Evolutionary conservation across 2,888 invertebrate genomes (phyloP), one percentile per base, ranked within the genome.

Genomic region (Lordiphosa andalusiaca): DNA sequence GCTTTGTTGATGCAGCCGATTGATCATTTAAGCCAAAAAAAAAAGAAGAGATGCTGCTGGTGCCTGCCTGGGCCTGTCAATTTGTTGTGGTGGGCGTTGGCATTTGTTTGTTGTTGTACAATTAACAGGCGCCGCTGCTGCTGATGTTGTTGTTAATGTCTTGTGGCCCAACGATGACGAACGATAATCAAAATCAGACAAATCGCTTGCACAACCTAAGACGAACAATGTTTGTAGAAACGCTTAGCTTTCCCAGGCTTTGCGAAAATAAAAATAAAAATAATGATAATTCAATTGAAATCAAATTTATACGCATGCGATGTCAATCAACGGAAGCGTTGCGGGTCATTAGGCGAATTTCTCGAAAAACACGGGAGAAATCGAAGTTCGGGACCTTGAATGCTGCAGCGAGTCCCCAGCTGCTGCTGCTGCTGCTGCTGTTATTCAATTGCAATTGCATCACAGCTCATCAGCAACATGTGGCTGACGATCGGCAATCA

Each of bases 381-480:
- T 76, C 86, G 75, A 64, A 73, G 77, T 74, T 76, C 78, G 73
- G 74, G 86, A 81, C 78, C 83, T 83, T 84, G 78, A 78, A 69
- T 76, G 42, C 38, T 60, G 71, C 69, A 56, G 72, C 69, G 78
- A 63, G 80, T 75, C 80, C 83, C 37, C 40, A 12, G 42, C 39
- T 53, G 49, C 35, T 38, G 49, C 46, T 59, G n/a, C 53, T 53
- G 53, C 38, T 53, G 61, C 46, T 59, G 63, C 48, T 70, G 66
- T 86, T 80, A 83, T 75, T 75, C 82, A 85, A 84, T 84, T 70
- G 76, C 69, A 68, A 48, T 85, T 85, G 86, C 86, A 85, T 85
- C 86, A 85, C 76, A 75, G 61, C n/a, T 13, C 50, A 39, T 53
- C 53, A 61, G 37, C 51, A 67, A 56, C 59, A 69, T 71, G 63